A percentile compares a stretch with the other conserved stretches of the same genome.
Evolutionary conservation across 1,140 invertebrate genomes (phyloP).

Genomic region (Oryctes rhinoceros): DNA sequence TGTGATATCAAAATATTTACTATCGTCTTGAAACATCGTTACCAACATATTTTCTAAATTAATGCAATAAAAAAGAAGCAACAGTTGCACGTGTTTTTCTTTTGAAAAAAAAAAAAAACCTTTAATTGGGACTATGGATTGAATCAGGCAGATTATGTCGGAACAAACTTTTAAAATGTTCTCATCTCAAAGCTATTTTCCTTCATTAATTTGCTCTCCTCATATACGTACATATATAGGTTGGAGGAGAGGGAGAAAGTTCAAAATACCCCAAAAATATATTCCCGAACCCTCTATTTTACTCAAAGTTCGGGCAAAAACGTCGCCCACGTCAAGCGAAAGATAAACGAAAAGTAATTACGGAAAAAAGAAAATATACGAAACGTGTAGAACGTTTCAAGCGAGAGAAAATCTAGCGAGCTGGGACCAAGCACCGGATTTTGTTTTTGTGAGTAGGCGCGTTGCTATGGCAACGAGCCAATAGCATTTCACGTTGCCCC

Average conservation of each 20-base stretch:
- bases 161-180: slow-evolving; percentile 55
- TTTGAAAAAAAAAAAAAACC: background rate
- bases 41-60: too few relatives aligned
- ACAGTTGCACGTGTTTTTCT: background rate
- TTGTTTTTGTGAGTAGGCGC: slow-evolving; percentile 58
- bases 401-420: slow-evolving; percentile 50
- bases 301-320: slow-evolving; percentile 46
- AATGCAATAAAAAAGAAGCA: too few relatives aligned
- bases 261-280: slow-evolving; percentile 57
- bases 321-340: slow-evolving; percentile 48
- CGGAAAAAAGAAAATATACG: slow-evolving; percentile 39
- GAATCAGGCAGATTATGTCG: slow-evolving; percentile 46
- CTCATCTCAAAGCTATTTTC: slow-evolving; percentile 47
- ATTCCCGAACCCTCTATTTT: slow-evolving; percentile 46
- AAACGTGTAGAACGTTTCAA: slow-evolving; percentile 52
- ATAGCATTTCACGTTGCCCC: slow-evolving; percentile 50
- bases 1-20: too few relatives aligned
- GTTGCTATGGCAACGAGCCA: slow-evolving; percentile 55
- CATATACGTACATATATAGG: slow-evolving; percentile 18
- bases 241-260: slow-evolving; percentile 46
- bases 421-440: slow-evolving; percentile 51
- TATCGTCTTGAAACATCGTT: too few relatives aligned
- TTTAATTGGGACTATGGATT: background rate
- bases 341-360: slow-evolving; percentile 40
- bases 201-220: slow-evolving; percentile 54